Base-by-base conservation (phyloP, 2,888 invertebrate species). In the Clunio marinus region DNA sequence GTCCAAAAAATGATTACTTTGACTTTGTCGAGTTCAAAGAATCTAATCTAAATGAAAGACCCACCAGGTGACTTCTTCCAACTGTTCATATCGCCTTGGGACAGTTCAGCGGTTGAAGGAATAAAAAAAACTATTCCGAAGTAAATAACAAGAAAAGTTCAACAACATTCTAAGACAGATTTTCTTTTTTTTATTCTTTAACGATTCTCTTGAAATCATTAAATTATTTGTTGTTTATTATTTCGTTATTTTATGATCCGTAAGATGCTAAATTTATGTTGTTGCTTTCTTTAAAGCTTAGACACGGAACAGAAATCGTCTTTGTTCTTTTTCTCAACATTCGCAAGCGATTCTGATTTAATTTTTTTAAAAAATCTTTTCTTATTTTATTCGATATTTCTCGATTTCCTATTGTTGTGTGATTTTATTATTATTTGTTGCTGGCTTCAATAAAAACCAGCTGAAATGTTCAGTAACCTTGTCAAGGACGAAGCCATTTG, bases 381-480 rank as follows among this genome's bases (percentile, higher is more conserved):
- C 17, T 17, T n/a, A 2, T 51, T 51, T 51, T 51, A 7, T 51
- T 17, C n/a, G n/a, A n/a, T n/a, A n/a, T n/a, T n/a, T n/a, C n/a
- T n/a, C n/a, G 51, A 51, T 22, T 51, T 51, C 22, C 51, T 22
- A 51, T 51, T 51, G 51, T 51, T 41, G 41, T 15, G 41, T 10
- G 15, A 41, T 20, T 7, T n/a, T n/a, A n/a, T n/a, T n/a, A 22
- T 51, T n/a, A 2, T 51, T 51, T 41, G 17, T 51, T 51, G 51
- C 51, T n/a, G n/a, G n/a, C n/a, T n/a, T n/a, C n/a, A n/a, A n/a
- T n/a, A 22, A 51, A 51, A 15, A 51, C 15, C 46, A 46, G 27
- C 27, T 65, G 63, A 65, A 62, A 22, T 35, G 60, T 35, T 32
- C 63, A 35, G 37, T 65, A 41, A 65, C 63, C 63, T 65, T 65